Evolutionary conservation across 2,888 invertebrate genomes (phyloP), one percentile per base, ranked within the genome.

Genomic region (Lycophotia porphyrea): DNA sequence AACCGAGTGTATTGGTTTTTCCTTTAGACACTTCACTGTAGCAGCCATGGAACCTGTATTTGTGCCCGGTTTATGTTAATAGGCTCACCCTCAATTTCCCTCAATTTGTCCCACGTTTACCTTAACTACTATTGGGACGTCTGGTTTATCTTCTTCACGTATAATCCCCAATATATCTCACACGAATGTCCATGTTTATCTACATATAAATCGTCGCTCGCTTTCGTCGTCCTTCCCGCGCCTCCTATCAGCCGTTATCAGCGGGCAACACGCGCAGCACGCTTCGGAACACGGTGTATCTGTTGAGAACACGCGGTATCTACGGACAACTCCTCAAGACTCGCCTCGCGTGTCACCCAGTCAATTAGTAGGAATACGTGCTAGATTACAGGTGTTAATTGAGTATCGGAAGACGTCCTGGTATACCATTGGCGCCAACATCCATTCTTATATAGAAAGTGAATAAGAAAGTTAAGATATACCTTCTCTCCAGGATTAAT

Each of bases 331-430:
- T 34, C 42, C 27, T 60, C 80, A 15, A 47, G 31, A 24, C 34
- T 31, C 71, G 34, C 15, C 72, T 18, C n/a, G 42, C 73, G 60
- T 60, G 60, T 34, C 34, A 11, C 34, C 60, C 31, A 15, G 27
- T 49, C 76, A 80, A 81, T 77, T 77, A 77, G 74, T 39, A 34
- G 36, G n/a, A 74, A 18, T 36, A 24, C 61, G 52, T 74, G 44
- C n/a, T 31, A 44, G 74, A 81, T 77, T 55, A 81, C 21, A 27
- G 5, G 24, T 34, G 52, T 61, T 76, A 42, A 80, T 80, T 36
- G 49, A 61, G 13, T 27, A 58, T 18, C 60, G 71, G 4, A 42
- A 49, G 9, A 76, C 24, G 8, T 42, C 72, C 60, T 49, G 27
- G 27, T 49, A 5, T 13, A 1, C 24, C 39, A 49, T 42, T 55